These are phyloP conservation scores for Brenthis hecate DNA, from an alignment of 2,888 invertebrate genomes.

Conservation along the genomic window DNA sequence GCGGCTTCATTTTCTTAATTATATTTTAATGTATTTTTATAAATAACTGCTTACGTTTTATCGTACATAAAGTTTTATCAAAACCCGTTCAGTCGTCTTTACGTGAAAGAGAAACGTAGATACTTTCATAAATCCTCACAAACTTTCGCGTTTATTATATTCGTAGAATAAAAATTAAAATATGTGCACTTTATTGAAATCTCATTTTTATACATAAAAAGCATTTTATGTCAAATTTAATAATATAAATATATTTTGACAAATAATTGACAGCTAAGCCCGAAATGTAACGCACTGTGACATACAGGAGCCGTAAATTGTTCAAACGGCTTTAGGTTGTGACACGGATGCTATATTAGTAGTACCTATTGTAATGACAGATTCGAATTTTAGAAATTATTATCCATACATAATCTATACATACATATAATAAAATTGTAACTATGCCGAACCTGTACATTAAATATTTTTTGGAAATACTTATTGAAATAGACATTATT, in stretches of 20 bases:
- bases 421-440: too few species aligned
- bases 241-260: conserved; percentile 17
- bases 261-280: conserved; percentile 54
- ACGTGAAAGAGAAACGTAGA: too few species aligned
- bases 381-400: conserved; percentile 12
- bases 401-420: too few species aligned
- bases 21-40: too few species aligned
- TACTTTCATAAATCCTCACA: background rate
- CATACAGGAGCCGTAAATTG: conserved; percentile 55
- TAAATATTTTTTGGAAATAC: too few species aligned
- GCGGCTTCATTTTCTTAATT: too few species aligned
- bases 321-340: conserved; percentile 48
- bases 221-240: conserved; percentile 3
- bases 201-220: background rate
- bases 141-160: background rate
- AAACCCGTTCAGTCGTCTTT: too few species aligned
- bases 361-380: conserved; percentile 7
- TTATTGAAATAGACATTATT: too few species aligned
- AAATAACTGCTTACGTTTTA: too few species aligned
- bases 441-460: too few species aligned
- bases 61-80: too few species aligned
- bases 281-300: conserved; percentile 53
- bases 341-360: conserved; percentile 10
- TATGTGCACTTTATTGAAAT: conserved; percentile 7
- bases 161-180: background rate